phyloP scores from a whole-genome alignment of 2,888 invertebrate genomes.

The Tiliacea aurago region DNA sequence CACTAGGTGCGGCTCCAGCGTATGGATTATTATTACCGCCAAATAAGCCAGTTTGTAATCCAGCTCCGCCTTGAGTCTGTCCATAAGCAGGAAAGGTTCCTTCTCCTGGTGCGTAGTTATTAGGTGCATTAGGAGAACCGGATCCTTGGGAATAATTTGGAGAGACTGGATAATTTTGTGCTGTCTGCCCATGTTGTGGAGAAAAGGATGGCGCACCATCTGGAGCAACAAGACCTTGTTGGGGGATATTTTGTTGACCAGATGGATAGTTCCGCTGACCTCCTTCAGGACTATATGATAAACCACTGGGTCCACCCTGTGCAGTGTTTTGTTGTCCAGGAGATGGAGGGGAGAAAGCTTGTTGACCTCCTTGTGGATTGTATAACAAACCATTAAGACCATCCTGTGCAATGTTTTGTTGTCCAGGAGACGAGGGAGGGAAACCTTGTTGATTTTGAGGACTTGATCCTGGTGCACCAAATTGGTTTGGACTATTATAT shows the following conservation, averaged over 20 bases:
- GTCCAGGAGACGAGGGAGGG: slow-evolving; percentile 2
- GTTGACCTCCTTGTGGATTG: slow-evolving; percentile 15
- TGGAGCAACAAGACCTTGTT: slow-evolving; percentile 10
- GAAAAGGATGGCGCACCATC: not conserved
- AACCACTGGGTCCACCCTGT: slow-evolving; percentile 5
- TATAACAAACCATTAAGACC: slow-evolving; percentile 12
- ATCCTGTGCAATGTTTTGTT: slow-evolving; percentile 12
- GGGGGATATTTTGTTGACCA: slow-evolving; percentile 26
- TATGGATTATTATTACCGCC: slow-evolving; percentile 10
- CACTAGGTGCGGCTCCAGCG: slow-evolving; percentile 6
- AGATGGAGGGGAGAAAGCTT: slow-evolving; percentile 1
- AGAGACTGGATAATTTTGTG: slow-evolving; percentile 36
- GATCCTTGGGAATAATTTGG: slow-evolving; percentile 21
- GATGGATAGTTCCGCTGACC: slow-evolving; percentile 34
- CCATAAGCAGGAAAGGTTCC: not conserved
- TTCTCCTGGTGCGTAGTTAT: slow-evolving; percentile 22
- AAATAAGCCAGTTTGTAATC: slow-evolving; percentile 5
- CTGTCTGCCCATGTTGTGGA: slow-evolving; percentile 13
- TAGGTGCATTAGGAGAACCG: slow-evolving; percentile 10
- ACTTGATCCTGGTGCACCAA: slow-evolving; percentile 14
- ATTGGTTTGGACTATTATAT: slow-evolving; percentile 41
- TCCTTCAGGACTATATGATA: slow-evolving; percentile 18
- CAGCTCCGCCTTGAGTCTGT: not conserved
- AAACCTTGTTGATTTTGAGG: slow-evolving; percentile 32
- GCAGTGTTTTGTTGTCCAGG: slow-evolving; percentile 15